A percentile compares a stretch with the other conserved stretches of the same genome.
phyloP scores from a whole-genome alignment of 2,113 vertebrate species.

The Butastur rufipennis region DNA sequence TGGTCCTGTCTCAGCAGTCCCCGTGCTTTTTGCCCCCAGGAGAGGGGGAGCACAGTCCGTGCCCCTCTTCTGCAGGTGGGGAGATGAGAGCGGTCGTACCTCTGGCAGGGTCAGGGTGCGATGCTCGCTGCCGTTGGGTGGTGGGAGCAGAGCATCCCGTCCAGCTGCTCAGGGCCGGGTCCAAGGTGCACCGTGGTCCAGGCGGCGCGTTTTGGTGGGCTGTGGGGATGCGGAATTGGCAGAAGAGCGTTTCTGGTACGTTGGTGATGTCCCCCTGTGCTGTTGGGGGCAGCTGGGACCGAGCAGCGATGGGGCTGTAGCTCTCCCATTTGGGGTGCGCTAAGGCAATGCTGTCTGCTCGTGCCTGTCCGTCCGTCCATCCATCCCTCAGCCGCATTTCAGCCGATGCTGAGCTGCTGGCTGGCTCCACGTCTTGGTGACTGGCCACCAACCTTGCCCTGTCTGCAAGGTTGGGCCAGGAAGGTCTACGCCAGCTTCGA shows the following conservation, averaged over 20 bases:
- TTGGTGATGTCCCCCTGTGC: neutral
- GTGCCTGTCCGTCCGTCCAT: fast-evolving
- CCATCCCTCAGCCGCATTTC: neutral
- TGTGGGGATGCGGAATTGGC: neutral
- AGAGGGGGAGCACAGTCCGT: neutral
- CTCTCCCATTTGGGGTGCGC: neutral
- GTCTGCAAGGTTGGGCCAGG: neutral
- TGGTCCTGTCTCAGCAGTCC: fast-evolving
- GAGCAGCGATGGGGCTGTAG: neutral
- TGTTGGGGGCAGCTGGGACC: neutral
- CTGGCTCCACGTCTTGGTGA: neutral
- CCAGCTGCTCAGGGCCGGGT: fast-evolving
- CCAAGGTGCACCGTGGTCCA: fast-evolving
- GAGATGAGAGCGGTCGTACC: neutral
- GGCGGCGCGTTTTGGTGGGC: fast-evolving
- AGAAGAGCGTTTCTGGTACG: neutral
- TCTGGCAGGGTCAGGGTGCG: fast-evolving
- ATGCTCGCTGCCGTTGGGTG: neutral
- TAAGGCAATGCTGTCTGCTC: neutral
- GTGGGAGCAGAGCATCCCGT: neutral
- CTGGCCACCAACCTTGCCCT: neutral
- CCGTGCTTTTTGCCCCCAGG: neutral
- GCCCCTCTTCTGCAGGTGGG: neutral
- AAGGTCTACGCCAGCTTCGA: fast-evolving
- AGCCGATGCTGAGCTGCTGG: neutral